Conservation (phyloP, 2,113 vertebrate species). For the Tor tambroides region DNA sequence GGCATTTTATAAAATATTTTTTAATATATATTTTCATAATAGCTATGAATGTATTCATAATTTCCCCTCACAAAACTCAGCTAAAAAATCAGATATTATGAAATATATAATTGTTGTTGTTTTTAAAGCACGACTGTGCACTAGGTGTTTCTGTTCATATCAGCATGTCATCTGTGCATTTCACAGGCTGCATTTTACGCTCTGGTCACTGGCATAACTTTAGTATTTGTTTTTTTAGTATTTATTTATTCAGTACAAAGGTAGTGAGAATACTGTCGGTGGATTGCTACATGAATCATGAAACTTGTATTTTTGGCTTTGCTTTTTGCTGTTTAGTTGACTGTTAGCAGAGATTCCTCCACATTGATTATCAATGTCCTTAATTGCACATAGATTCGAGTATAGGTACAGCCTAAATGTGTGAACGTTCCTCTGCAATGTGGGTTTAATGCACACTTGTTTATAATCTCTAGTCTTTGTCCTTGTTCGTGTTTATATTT, state of each 20-base stretch:
- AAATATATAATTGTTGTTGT: too few species aligned
- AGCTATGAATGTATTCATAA: background rate
- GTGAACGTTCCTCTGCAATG: too few species aligned
- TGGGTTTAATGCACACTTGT: background rate
- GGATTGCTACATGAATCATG: background rate
- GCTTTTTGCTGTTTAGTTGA: too few species aligned
- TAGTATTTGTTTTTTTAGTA: too few species aligned
- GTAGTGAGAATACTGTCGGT: background rate
- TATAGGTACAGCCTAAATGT: too few species aligned
- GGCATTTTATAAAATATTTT: too few species aligned
- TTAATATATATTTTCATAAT: too few species aligned
- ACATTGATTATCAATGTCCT: too few species aligned
- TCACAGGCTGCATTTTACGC: background rate
- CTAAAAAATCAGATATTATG: background rate
- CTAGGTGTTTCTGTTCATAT: background rate
- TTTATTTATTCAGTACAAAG: background rate
- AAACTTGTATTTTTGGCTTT: too few species aligned
- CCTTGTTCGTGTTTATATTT: background rate
- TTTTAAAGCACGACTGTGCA: background rate
- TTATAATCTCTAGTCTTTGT: background rate
- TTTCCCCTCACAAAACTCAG: background rate
- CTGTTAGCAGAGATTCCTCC: too few species aligned
- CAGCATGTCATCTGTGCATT: constrained; percentile 49
- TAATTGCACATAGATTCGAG: too few species aligned
- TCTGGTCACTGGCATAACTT: too few species aligned